phyloP scores from a whole-genome alignment of 2,113 vertebrate genomes.

The Cygnus atratus region DNA sequence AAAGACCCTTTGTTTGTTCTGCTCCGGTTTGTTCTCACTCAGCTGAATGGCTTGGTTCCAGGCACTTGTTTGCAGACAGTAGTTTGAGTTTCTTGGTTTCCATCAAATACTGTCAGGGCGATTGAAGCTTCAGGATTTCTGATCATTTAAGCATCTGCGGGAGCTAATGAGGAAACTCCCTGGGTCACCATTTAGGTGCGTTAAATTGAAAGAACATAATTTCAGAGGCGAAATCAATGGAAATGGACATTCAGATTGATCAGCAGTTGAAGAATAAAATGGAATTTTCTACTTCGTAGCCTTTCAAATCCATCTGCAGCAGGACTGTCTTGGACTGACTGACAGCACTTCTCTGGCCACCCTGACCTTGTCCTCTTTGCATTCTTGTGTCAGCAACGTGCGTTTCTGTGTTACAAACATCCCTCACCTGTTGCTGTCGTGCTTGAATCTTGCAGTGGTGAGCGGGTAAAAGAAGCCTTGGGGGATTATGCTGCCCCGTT shows the following conservation, averaged over 20 bases:
- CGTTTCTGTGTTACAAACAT: not conserved
- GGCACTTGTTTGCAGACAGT: not conserved
- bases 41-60: not conserved
- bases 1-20: not conserved
- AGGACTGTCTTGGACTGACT: not conserved
- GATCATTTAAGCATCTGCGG: not conserved
- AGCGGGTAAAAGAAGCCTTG: not conserved
- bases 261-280: not conserved
- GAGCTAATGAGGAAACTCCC: not conserved
- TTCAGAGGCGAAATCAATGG: not conserved
- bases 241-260: not conserved
- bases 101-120: not conserved
- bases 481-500: not conserved
- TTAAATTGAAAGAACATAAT: not conserved
- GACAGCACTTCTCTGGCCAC: not conserved
- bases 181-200: not conserved
- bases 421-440: constrained; percentile 62
- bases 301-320: not conserved
- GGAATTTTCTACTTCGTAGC: not conserved
- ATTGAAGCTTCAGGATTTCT: not conserved
- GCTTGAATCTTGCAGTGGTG: not conserved
- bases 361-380: not conserved
- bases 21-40: not conserved
- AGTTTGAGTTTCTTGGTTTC: not conserved
- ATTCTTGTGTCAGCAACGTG: not conserved